phyloP scores from a whole-genome alignment of 2,888 invertebrate genomes.

The Coenonympha arcania region DNA sequence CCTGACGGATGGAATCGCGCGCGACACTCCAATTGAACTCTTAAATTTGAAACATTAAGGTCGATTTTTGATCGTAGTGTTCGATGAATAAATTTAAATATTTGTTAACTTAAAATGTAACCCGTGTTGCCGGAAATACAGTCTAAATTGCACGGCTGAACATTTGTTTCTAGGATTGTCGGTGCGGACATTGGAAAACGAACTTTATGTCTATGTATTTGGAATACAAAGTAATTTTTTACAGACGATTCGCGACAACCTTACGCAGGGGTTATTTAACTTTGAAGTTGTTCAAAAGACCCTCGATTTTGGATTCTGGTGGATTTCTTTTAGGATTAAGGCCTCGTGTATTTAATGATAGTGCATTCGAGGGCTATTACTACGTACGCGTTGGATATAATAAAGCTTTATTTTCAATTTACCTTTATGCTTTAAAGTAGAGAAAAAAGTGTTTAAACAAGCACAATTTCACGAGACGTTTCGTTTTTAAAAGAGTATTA shows the following conservation, averaged over 20 bases:
- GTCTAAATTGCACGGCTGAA: conserved; percentile 69
- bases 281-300: conserved; percentile 73
- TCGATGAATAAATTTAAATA: conserved; percentile 69
- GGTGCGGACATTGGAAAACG: conserved; percentile 33
- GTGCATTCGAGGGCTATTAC: conserved; percentile 58
- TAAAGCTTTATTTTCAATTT: conserved; percentile 25
- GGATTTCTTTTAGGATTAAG: conserved; percentile 74
- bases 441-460: too few relatives aligned
- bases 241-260: conserved; percentile 33
- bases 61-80: conserved; percentile 40
- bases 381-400: conserved; percentile 50
- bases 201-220: conserved; percentile 37
- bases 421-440: neutral
- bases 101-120: conserved; percentile 75
- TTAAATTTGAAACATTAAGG: conserved; percentile 35
- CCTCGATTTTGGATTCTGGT: conserved; percentile 69
- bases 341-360: conserved; percentile 73
- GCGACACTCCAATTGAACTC: conserved; percentile 22
- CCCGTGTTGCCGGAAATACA: conserved; percentile 73
- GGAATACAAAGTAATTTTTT: conserved; percentile 36
- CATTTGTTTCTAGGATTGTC: conserved; percentile 63
- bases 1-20: conserved; percentile 38
- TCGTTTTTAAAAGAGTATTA: too few relatives aligned
- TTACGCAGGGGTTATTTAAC: conserved; percentile 64
- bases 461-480: too few relatives aligned